Base-by-base conservation (phyloP, 37 sponge, comb jelly and placozoan species). In the Ianthella basta region DNA sequence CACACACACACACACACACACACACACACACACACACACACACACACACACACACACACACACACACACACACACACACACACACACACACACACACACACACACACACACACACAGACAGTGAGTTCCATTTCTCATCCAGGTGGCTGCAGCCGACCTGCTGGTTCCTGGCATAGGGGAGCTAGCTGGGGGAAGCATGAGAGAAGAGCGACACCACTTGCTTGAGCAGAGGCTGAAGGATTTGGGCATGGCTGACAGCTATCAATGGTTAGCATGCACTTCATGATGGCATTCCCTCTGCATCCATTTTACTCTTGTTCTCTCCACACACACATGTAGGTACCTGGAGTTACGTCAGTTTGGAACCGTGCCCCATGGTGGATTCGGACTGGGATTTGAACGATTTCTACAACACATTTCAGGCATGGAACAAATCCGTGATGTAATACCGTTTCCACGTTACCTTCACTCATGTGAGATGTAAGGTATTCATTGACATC, bases 371-470 rank as follows among this genome's bases (percentile, higher is more conserved):
- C 93, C 93, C 10, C 96, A 95, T 59, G 97, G 97, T 27, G 97
- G 97, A 24, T 97, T 97, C 84, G 97, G 97, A 29, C 86, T 97
- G 35, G 97, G 97, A 21, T 97, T 97, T 86, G 97, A 97, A 63
- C 81, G 97, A 10, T 79, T 89, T 35, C 60, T 97, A 15, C 95
- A 95, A 74, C 86, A 82, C 8, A 57, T 95, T 54, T 36, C 92
- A 68, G 95, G 93, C 53, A 36, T 90, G 55, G 86, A 81, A 24
- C 68, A 95, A 60, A 95, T 97, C 29, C 63, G 97, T 66, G 97
- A 97, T 80, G 89, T 88, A 1, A 92, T 90, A 55, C 91, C 97
- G 15, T 97, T 95, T 56, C 97, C 97, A 77, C 84, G 95, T 36
- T 95, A 70, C 66, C 69, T 88, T 25, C 84, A 86, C 15, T 97